Evolutionary conservation across 2,113 vertebrate species (phyloP).

Genomic region (Ptyas mucosa): DNA sequence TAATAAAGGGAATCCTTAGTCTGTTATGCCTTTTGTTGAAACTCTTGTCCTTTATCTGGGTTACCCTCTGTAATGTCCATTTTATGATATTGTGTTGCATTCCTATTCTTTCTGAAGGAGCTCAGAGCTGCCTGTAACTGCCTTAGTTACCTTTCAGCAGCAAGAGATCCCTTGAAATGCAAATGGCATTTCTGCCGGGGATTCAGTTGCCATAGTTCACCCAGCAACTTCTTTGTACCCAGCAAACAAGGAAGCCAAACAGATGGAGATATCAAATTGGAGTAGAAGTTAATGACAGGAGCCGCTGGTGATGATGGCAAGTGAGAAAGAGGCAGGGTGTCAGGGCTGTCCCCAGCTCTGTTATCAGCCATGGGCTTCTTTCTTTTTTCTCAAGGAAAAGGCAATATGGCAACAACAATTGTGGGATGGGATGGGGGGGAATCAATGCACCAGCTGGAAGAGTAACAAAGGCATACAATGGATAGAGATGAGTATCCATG

Average conservation of each 20-base stretch:
- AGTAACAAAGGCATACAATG: not conserved
- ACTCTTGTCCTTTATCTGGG: not conserved
- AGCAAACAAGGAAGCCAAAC: not conserved
- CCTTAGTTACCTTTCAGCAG: not conserved
- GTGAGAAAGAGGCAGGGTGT: not conserved
- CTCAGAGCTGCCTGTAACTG: not conserved
- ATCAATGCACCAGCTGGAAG: not conserved
- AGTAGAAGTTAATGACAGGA: not conserved
- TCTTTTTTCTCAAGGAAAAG: not conserved
- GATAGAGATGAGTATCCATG: not conserved
- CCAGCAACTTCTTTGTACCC: not conserved
- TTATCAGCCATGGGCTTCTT: not conserved
- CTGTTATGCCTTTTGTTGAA: not conserved
- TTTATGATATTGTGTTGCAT: not conserved
- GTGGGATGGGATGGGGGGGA: not conserved
- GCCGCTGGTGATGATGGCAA: not conserved
- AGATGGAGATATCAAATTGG: not conserved
- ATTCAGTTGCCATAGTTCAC: not conserved
- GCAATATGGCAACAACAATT: not conserved
- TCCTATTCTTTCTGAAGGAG: not conserved
- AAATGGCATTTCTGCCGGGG: not conserved
- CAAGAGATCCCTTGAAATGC: not conserved
- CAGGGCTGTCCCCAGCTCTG: not conserved
- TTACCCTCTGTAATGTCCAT: not conserved
- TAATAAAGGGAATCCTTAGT: not conserved